A percentile compares a stretch with the other conserved stretches of the same genome.
These are phyloP conservation scores for Calephelis perditalis DNA, from an alignment of 2,888 invertebrate genomes.

Conservation along the genomic window DNA sequence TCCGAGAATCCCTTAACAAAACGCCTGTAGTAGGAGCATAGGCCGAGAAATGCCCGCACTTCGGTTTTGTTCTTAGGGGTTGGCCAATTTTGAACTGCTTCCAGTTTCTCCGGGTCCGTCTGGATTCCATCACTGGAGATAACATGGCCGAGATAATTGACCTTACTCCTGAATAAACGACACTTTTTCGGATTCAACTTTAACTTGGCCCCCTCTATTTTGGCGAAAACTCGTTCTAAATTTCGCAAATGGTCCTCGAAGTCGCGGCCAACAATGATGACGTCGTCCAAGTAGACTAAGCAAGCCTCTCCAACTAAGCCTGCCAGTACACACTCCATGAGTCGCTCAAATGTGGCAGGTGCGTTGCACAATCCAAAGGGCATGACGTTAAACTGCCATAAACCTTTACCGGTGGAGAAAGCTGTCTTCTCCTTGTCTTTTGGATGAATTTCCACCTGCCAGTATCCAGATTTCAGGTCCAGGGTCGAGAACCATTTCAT, in stretches of 20 bases:
- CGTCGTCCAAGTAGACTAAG: neutral
- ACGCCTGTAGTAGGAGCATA: constrained; percentile 14
- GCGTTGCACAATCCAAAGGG: constrained; percentile 6
- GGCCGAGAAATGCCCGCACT: constrained; percentile 11
- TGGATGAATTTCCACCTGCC: neutral
- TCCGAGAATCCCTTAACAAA: constrained; percentile 14
- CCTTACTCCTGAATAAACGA: constrained; percentile 6
- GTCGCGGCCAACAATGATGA: neutral
- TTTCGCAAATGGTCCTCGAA: neutral
- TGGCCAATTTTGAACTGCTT: constrained; percentile 15
- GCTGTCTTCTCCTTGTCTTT: constrained; percentile 16
- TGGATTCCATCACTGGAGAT: constrained; percentile 11
- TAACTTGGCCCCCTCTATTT: neutral
- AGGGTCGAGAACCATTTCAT: constrained; percentile 4
- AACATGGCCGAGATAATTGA: constrained; percentile 19
- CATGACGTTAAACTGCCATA: constrained; percentile 16
- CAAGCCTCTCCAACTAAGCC: neutral
- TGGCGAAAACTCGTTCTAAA: neutral
- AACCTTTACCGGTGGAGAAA: constrained; percentile 7
- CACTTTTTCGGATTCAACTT: constrained; percentile 11
- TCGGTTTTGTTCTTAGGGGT: constrained; percentile 5
- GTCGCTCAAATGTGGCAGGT: constrained; percentile 6
- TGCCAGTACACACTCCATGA: constrained; percentile 4
- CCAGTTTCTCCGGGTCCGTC: constrained; percentile 15
- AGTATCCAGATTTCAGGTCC: constrained; percentile 8